phyloP scores from a whole-genome alignment of 2,888 invertebrate genomes.

The Neoscelio sp. region DNA sequence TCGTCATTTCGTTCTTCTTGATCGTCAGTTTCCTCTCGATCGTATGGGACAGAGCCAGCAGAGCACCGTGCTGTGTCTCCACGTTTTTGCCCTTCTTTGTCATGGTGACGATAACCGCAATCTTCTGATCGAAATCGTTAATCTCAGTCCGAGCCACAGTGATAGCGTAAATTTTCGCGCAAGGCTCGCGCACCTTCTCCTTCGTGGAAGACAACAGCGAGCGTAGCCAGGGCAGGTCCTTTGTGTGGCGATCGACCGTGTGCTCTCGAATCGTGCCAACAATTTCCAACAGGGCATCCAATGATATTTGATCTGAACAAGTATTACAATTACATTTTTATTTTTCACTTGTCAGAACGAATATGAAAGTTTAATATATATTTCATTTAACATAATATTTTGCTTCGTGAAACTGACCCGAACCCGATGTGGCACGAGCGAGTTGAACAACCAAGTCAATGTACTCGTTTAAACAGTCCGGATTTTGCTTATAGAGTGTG shows the following conservation, averaged over 20 bases:
- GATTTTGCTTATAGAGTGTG: constrained; percentile 84
- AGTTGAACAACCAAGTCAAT: constrained; percentile 87
- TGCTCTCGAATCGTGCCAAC: constrained; percentile 91
- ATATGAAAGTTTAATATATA: constrained; percentile 41
- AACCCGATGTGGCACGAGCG: constrained; percentile 87
- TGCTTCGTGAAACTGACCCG: constrained; percentile 15
- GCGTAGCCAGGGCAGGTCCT: constrained; percentile 87
- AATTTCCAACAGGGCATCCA: constrained; percentile 92
- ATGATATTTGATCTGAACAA: constrained; percentile 85
- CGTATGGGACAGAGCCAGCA: constrained; percentile 89
- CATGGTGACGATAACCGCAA: constrained; percentile 83
- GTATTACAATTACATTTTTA: constrained; percentile 20
- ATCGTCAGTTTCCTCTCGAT: constrained; percentile 87
- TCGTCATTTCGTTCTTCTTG: constrained; percentile 81
- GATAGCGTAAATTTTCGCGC: constrained; percentile 90
- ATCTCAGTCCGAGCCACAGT: constrained; percentile 86
- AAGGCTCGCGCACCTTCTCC: constrained; percentile 90
- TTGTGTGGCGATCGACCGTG: constrained; percentile 87
- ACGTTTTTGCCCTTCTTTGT: constrained; percentile 84
- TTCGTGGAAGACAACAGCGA: constrained; percentile 88
- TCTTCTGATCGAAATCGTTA: constrained; percentile 85
- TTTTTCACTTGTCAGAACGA: too few species aligned
- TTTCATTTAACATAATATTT: constrained; percentile 1
- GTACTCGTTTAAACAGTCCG: constrained; percentile 87
- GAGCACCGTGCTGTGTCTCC: constrained; percentile 91